A percentile compares a stretch with the other conserved stretches of the same genome.
Conservation (phyloP, 2,888 invertebrate species). For the Perizoma flavofasciatum region DNA sequence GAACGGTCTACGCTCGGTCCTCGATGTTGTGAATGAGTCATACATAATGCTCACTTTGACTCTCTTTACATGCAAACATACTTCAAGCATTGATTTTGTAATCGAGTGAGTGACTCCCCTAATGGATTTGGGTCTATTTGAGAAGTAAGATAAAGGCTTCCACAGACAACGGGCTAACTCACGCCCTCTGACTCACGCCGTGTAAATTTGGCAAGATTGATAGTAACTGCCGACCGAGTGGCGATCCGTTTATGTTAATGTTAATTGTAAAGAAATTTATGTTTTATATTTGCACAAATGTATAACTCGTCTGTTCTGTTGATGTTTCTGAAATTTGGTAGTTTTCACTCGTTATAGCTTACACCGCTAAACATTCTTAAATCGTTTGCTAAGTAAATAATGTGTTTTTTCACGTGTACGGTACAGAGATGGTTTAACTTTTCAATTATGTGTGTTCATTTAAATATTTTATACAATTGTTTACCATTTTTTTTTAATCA, state of each 20-base stretch:
- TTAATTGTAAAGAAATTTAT: conserved; percentile 33
- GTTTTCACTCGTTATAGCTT: conserved; percentile 19
- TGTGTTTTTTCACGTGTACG: conserved; percentile 9
- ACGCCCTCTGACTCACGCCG: neutral
- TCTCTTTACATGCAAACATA: no score
- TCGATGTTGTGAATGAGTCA: neutral
- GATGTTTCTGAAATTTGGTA: conserved; percentile 24
- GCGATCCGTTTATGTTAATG: conserved; percentile 16
- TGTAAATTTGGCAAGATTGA: neutral
- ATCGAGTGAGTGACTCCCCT: no score
- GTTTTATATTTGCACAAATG: conserved; percentile 38
- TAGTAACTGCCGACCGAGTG: neutral
- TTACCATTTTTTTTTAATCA: conserved; percentile 14
- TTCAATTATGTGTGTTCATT: conserved; percentile 28
- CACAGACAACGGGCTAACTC: neutral
- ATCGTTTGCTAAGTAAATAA: conserved; percentile 5
- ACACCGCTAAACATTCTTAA: conserved; percentile 18
- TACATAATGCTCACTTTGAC: no score
- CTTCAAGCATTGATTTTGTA: no score
- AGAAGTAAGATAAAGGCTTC: conserved; percentile 5
- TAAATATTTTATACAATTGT: conserved; percentile 22
- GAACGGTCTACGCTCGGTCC: conserved; percentile 20
- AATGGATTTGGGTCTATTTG: neutral
- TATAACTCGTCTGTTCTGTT: conserved; percentile 25
- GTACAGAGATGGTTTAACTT: conserved; percentile 8